Evolutionary conservation across 2,888 invertebrate species (phyloP), one percentile per base, ranked within the genome.

Genomic region (Rotaria socialis): DNA sequence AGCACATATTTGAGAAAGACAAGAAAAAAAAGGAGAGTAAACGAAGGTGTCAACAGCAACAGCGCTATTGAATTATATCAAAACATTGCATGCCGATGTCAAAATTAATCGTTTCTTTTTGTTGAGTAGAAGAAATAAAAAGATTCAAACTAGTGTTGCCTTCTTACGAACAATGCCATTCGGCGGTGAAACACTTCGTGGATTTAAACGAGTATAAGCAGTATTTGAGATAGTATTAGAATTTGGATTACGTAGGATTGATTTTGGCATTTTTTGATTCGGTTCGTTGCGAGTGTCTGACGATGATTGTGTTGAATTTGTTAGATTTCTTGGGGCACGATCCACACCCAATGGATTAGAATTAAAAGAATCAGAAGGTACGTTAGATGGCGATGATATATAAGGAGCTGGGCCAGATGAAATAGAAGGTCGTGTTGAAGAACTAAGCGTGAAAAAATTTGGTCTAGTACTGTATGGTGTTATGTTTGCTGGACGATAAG

Each of bases 401-500:
- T 19, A 35, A 41, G 67, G 35, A 35, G 67, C 19, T 19, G 35
- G 16, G 14, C 19, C 67, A 19, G 35, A 35, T 35, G 67, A 35
- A 67, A 5, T 11, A 27, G 67, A 67, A 19, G 19, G 35, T 35
- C 19, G 19, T 8, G 35, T 0, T 5, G 4, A 19, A 35, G 35
- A 35, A 8, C 7, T 35, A 19, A 2, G 19, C 7, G 6, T 16
- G 35, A 35, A 67, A 67, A 7, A 19, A 67, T 41, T 35, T n/a
- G 19, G 19, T 7, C 11, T 19, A 41, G 35, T 11, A 41, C 4
- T 35, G 1, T 19, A 35, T 0, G 67, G 19, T 67, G 67, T 67
- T 35, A 35, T 67, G 35, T 67, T 67, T 67, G 67, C 67, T 67
- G 35, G 67, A 67, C 67, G 67, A 67, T 67, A 67, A 19, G 67